Conservation (phyloP, 2,888 invertebrate species). For the Maniola hyperantus region DNA sequence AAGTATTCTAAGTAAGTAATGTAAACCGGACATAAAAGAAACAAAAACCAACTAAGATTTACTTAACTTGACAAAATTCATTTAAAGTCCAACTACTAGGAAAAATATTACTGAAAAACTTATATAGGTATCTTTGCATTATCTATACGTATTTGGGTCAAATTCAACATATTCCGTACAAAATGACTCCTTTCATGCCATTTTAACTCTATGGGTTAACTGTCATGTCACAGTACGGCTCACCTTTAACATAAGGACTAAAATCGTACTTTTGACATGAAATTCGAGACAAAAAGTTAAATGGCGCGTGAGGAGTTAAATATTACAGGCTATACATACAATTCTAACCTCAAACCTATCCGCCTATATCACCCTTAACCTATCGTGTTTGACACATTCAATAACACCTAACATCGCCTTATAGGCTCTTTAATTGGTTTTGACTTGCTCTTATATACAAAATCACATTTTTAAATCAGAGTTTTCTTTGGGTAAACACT, state of each 20-base stretch:
- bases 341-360: slow-evolving; percentile 8
- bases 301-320: too few relatives aligned
- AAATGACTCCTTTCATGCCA: too few relatives aligned
- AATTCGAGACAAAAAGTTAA: too few relatives aligned
- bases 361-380: slow-evolving; percentile 31
- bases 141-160: slow-evolving; percentile 15
- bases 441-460: slow-evolving; percentile 41
- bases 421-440: slow-evolving; percentile 44
- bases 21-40: not conserved
- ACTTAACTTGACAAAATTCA: not conserved
- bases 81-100: not conserved
- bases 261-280: too few relatives aligned
- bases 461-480: slow-evolving; percentile 43
- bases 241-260: too few relatives aligned
- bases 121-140: slow-evolving; percentile 7
- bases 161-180: too few relatives aligned
- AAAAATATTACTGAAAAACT: not conserved
- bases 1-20: too few relatives aligned
- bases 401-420: slow-evolving; percentile 45
- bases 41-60: not conserved
- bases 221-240: too few relatives aligned
- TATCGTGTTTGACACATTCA: slow-evolving; percentile 51
- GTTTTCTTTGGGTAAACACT: slow-evolving; percentile 43
- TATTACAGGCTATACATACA: too few relatives aligned
- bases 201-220: too few relatives aligned